Percentiles rank a stretch among this genome's conserved stretches.
These are phyloP conservation scores for Eulemur rufifrons DNA, from an alignment of 2,113 vertebrate genomes.

Conservation along the genomic window DNA sequence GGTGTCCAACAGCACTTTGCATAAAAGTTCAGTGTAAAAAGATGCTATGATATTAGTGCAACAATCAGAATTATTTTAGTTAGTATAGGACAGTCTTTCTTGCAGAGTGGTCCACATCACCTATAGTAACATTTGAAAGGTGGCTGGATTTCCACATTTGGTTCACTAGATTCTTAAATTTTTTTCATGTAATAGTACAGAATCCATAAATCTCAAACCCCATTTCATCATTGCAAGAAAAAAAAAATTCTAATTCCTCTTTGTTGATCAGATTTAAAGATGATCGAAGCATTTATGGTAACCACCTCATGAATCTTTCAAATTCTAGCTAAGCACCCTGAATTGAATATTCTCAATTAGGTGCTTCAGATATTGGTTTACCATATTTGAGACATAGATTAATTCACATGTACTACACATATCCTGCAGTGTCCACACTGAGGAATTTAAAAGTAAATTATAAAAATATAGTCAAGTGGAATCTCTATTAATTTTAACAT, in stretches of 20 bases:
- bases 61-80: not conserved
- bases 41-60: not conserved
- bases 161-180: not conserved
- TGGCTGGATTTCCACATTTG: not conserved
- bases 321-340: not conserved
- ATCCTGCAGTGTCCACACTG: not conserved
- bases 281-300: not conserved
- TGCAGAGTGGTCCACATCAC: not conserved
- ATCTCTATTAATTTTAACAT: not conserved
- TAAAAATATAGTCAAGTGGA: not conserved
- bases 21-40: not conserved
- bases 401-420: not conserved
- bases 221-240: not conserved
- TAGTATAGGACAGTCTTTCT: not conserved
- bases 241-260: not conserved
- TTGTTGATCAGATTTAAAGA: not conserved
- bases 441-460: conserved; percentile 23
- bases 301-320: conserved; percentile 1
- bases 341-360: not conserved
- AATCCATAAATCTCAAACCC: not conserved
- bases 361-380: not conserved
- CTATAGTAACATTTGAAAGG: not conserved
- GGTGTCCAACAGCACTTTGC: not conserved
- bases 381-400: not conserved
- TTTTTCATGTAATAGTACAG: not conserved